Evolutionary conservation across 1,140 invertebrate genomes (phyloP), one percentile per base, ranked within the genome.

Genomic region (Dendrolimus punctatus): DNA sequence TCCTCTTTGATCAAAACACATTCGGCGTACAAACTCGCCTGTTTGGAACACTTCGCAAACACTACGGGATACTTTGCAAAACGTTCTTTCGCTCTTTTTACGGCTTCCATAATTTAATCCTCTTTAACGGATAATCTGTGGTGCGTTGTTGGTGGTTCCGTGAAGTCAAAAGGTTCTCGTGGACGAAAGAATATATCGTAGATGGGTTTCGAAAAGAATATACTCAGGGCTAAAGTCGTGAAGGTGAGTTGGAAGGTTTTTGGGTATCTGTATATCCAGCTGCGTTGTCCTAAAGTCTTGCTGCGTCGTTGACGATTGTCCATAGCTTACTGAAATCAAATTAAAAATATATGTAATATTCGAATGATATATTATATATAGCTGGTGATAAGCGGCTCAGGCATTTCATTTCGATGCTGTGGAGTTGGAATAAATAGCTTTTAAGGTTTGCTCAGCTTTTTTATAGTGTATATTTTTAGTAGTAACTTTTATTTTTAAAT

Each of bases 1-100:
- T 94, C 91, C 50, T 92, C 90, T 69, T 92, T 91, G 5, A 89
- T 83, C 46, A 93, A 76, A 3, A 95, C 93, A 86, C 95, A 96
- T 37, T 88, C 87, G 1, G 95, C 95, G 84, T 97, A 96, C 3
- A 88, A 62, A 5, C 88, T 68, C 6, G 90, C 93, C 66, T 91
- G 88, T 64, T 90, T 90, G 6, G 89, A 86, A 80, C 95, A 96
- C 70, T 92, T 90, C 1, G 88, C 87, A 52, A 95, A 87, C 42
- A 95, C 64, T 41, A 90, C 57, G 3, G 95, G 95, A 85, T 95
- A 95, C 51, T 91, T 91, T 55, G 88, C 89, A 42, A 96, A 82
- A 68, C 95, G 87, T 46, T 90, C 81, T 69, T 90, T 91, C 0
- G 95, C 94, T 84, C 90, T 93, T 44, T 89, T 89, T 5, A 95